phyloP scores from a whole-genome alignment of 2,888 invertebrate species.

The Melieria crassipennis region DNA sequence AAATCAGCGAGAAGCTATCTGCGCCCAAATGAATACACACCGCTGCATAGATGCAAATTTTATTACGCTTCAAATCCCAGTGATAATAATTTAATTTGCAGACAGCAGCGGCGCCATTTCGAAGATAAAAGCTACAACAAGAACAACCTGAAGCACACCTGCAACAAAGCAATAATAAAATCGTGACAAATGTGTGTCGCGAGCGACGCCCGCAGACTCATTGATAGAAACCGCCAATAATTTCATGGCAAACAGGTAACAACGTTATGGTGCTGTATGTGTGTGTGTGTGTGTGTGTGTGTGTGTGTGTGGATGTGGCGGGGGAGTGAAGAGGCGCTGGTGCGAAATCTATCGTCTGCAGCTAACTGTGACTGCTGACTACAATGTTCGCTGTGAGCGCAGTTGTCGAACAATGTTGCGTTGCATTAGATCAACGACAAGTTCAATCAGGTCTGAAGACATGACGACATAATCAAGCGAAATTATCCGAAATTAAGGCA shows the following conservation, averaged over 20 bases:
- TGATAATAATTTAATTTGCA: conserved; percentile 34
- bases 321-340: background rate
- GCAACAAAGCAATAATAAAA: conserved; percentile 9
- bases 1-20: conserved; percentile 13
- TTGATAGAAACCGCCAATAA: conserved; percentile 29
- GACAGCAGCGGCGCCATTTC: background rate
- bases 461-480: no score
- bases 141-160: no score
- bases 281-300: conserved; percentile 8
- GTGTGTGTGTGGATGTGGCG: background rate
- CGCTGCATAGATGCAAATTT: conserved; percentile 28
- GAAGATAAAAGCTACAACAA: background rate
- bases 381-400: background rate
- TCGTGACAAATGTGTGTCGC: conserved; percentile 25
- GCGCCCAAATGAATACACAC: conserved; percentile 16
- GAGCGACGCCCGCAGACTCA: conserved; percentile 3
- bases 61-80: conserved; percentile 28
- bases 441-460: no score
- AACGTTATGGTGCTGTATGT: background rate
- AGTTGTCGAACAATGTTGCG: no score
- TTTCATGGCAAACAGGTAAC: conserved; percentile 2
- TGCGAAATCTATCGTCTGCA: background rate
- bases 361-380: background rate
- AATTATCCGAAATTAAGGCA: no score
- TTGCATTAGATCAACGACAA: no score